Evolutionary conservation across 2,797 vertebrate genomes (phyloP), one percentile per base, ranked within the genome.

Genomic region (Microchirus variegatus): DNA sequence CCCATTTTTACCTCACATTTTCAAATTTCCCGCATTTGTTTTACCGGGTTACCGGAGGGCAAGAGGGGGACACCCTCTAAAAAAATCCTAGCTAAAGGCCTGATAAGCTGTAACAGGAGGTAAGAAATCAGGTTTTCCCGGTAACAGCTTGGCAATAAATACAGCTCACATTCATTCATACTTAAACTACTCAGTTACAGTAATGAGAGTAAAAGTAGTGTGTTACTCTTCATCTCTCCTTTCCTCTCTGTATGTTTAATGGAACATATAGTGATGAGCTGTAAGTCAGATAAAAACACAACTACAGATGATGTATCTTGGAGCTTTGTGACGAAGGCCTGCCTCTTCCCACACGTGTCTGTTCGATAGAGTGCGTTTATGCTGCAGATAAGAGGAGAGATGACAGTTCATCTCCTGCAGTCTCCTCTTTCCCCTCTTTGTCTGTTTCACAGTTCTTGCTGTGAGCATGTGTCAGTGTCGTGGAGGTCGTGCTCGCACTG

Each of bases 321-420:
- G 58, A 65, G 51, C 58, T 59, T 36, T 55, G 63, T 46, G 70
- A 69, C 49, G 54, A 38, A 58, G 40, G 40, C 19, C 35, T 12
- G 46, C 56, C 55, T 61, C 41, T 31, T 12, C 17, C 41, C 40
- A 35, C 19, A 7, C 43, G 16, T 51, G 45, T 67, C 73, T 43
- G 51, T 36, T 35, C 73, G 36, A 43, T 38, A 43, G 44, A 57
- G 60, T 9, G 9, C 48, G 22, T 31, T 5, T 5, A n/a, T 10
- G 13, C 67, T 56, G 59, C 77, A 77, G 68, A 75, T 62, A 26
- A 67, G 71, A 78, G 35, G 26, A 81, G 67, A 77, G 57, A 58
- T 49, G 76, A 78, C 67, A 53, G 59, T 62, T 81, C 12, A 67
- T 82, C 72, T 76, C 67, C 80, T 73, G 73, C 71, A 63, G 64